Evolutionary conservation across 92 coral and sea anemone genomes (phyloP).

Genomic region (Parazoanthus darwini): DNA sequence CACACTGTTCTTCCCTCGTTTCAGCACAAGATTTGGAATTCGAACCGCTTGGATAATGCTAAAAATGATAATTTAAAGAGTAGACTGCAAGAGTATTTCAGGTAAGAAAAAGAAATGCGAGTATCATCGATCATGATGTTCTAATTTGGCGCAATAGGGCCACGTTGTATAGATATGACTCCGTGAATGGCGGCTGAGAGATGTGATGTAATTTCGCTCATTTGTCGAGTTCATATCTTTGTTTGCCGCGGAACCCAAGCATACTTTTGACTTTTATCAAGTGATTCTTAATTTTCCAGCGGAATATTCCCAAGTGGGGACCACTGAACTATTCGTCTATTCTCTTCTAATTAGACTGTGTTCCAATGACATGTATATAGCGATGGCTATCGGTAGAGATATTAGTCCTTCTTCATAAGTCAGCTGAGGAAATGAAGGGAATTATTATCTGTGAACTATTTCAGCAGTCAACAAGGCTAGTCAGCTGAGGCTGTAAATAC

Average conservation of each 20-base stretch:
- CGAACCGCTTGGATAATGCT: not conserved
- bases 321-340: not conserved
- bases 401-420: slow-evolving; percentile 45
- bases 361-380: slow-evolving; percentile 27
- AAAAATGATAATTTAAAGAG: slow-evolving; percentile 34
- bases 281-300: not conserved
- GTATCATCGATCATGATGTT: slow-evolving; percentile 17
- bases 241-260: slow-evolving; percentile 17
- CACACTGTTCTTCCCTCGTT: slow-evolving; percentile 34
- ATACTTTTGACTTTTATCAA: not conserved
- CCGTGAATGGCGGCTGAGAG: slow-evolving; percentile 33
- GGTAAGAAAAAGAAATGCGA: slow-evolving; percentile 7
- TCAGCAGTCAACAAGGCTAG: slow-evolving; percentile 20
- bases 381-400: slow-evolving; percentile 36
- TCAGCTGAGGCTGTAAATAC: not conserved
- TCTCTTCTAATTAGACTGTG: slow-evolving; percentile 41
- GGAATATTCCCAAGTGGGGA: slow-evolving; percentile 40
- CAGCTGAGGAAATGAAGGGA: slow-evolving; percentile 43
- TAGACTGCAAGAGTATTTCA: not conserved
- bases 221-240: slow-evolving; percentile 12
- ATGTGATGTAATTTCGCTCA: slow-evolving; percentile 44
- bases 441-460: slow-evolving; percentile 29
- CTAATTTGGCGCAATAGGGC: slow-evolving; percentile 34
- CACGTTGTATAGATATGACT: slow-evolving; percentile 38
- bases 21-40: slow-evolving; percentile 29